A percentile compares a stretch with the other conserved stretches of the same genome.
phyloP scores from a whole-genome alignment of 1,140 invertebrate genomes.

The Leptopilina clavipes region DNA sequence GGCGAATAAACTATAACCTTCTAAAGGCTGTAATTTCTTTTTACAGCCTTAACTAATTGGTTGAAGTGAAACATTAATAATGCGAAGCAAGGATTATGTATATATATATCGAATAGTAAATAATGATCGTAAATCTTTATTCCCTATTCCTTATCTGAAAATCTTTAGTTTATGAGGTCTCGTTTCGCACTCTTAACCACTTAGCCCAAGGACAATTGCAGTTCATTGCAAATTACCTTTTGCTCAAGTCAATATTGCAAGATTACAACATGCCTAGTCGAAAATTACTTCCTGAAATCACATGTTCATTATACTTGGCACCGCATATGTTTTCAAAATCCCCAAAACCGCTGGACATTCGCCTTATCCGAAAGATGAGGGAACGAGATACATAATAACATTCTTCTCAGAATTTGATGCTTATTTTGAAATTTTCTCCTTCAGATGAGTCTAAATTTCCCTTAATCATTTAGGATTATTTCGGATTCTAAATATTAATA shows the following conservation, averaged over 20 bases:
- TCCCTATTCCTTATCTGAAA: neutral
- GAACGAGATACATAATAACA: too few relatives aligned
- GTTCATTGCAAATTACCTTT: neutral
- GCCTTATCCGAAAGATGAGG: too few relatives aligned
- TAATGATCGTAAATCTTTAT: slow-evolving; percentile 22
- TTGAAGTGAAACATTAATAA: neutral
- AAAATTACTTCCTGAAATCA: slow-evolving; percentile 11
- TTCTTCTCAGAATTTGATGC: too few relatives aligned
- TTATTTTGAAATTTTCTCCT: too few relatives aligned
- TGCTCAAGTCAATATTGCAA: slow-evolving; percentile 1
- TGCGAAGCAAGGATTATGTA: neutral
- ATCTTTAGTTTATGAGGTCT: slow-evolving; percentile 26
- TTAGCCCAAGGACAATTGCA: slow-evolving; percentile 3
- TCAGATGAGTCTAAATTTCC: too few relatives aligned
- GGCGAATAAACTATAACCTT: slow-evolving; percentile 4
- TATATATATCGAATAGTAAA: neutral
- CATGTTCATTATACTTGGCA: too few relatives aligned
- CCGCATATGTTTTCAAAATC: too few relatives aligned
- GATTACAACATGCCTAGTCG: slow-evolving; percentile 15
- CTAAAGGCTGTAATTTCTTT: slow-evolving; percentile 1
- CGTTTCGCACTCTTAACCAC: neutral
- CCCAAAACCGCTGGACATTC: too few relatives aligned
- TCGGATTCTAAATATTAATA: too few relatives aligned
- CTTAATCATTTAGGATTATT: too few relatives aligned
- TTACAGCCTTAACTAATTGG: neutral